phyloP scores from a whole-genome alignment of 2,797 vertebrate species.

The Poecilia gillii region DNA sequence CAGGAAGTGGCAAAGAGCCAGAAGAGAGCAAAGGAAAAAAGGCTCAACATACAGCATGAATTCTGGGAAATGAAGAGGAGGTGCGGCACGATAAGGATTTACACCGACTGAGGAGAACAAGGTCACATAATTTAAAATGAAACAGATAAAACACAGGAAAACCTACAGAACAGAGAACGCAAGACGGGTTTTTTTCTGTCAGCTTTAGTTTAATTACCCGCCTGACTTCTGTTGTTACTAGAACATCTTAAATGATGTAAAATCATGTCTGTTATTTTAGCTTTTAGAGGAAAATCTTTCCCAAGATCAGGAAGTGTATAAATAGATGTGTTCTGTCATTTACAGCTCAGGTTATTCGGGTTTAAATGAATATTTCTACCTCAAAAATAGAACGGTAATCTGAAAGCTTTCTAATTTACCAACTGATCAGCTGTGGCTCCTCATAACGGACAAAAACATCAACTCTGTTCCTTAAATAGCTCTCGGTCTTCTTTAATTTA shows the following conservation, averaged over 20 bases:
- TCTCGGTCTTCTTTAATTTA: background rate
- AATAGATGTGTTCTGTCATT: background rate
- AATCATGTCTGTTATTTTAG: background rate
- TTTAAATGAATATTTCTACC: background rate
- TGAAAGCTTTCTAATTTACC: background rate
- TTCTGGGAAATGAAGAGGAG: background rate
- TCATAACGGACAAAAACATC: conserved; percentile 3
- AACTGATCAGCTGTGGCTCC: background rate
- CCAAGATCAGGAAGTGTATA: background rate
- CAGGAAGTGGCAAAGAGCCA: background rate
- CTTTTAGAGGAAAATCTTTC: background rate
- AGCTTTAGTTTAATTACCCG: background rate
- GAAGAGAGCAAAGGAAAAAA: background rate
- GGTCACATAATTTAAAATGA: background rate
- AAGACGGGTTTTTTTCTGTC: background rate
- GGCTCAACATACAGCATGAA: background rate
- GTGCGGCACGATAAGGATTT: background rate
- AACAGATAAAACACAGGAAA: background rate
- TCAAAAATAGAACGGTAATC: background rate
- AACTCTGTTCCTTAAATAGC: background rate
- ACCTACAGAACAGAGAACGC: background rate
- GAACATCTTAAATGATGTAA: background rate
- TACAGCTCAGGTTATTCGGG: background rate
- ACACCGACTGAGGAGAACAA: background rate
- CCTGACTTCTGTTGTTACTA: background rate